Percentiles rank a stretch among this genome's conserved stretches.
These are phyloP conservation scores for Ceratosolen solmsi DNA, from an alignment of 1,140 invertebrate genomes.

Conservation along the genomic window DNA sequence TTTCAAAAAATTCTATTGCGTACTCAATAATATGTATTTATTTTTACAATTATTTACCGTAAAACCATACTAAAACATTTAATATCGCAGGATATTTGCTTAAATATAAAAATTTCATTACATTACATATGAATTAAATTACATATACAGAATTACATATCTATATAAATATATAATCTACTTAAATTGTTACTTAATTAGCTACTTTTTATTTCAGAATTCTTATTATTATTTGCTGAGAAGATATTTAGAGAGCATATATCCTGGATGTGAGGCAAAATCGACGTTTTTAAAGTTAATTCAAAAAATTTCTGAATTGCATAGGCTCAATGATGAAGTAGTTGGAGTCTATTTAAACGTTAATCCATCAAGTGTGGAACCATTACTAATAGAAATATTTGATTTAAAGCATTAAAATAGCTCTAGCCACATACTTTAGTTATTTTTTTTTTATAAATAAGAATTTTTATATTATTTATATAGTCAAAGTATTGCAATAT, in stretches of 20 bases:
- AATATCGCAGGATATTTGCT: too few species aligned
- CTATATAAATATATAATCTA: conserved; percentile 10
- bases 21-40: too few species aligned
- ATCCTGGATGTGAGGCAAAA: conserved; percentile 87
- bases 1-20: too few species aligned
- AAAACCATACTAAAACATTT: too few species aligned
- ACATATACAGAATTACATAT: too few species aligned
- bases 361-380: conserved; percentile 91
- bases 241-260: conserved; percentile 88
- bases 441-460: conserved; percentile 10
- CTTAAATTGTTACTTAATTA: neutral
- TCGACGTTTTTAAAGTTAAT: conserved; percentile 89
- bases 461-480: too few species aligned
- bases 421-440: neutral
- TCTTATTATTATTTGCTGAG: conserved; percentile 91
- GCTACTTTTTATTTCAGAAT: conserved; percentile 79
- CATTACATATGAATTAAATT: too few species aligned
- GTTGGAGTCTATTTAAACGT: conserved; percentile 91
- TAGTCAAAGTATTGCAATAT: too few species aligned
- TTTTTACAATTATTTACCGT: too few species aligned
- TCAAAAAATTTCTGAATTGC: conserved; percentile 89
- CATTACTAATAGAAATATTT: conserved; percentile 93
- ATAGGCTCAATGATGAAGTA: conserved; percentile 88
- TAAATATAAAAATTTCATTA: too few species aligned
- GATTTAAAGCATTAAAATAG: conserved; percentile 82